A percentile compares a stretch with the other conserved stretches of the same genome.
These are phyloP conservation scores for Lasioglossum lativentre DNA, from an alignment of 2,888 invertebrate species.

Conservation along the genomic window DNA sequence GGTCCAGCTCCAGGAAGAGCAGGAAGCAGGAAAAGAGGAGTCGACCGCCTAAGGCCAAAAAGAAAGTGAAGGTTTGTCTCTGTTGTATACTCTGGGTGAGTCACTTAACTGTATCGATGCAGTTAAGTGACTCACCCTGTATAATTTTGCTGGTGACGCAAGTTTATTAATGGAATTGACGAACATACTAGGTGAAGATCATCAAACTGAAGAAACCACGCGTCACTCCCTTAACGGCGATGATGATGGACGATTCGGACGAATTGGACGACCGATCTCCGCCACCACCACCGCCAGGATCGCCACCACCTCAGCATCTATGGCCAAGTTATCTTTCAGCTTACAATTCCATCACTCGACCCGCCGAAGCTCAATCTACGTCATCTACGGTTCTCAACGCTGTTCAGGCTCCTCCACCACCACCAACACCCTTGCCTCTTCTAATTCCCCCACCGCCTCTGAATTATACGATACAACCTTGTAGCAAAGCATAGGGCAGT, in stretches of 20 bases:
- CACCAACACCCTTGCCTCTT: conserved; percentile 83
- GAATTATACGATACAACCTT: conserved; percentile 83
- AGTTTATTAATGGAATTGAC: background rate
- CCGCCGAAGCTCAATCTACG: conserved; percentile 47
- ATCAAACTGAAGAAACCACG: conserved; percentile 83
- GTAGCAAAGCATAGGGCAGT: conserved; percentile 78
- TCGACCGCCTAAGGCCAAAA: conserved; percentile 85
- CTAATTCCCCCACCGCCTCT: conserved; percentile 82
- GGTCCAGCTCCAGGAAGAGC: conserved; percentile 80
- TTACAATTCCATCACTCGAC: conserved; percentile 71
- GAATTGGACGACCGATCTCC: conserved; percentile 86
- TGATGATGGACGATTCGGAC: conserved; percentile 85
- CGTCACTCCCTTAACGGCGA: conserved; percentile 79
- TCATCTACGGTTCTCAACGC: conserved; percentile 56
- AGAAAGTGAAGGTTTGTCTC: conserved; percentile 85
- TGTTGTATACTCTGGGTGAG: background rate
- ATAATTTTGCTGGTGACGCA: background rate
- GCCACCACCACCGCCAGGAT: conserved; percentile 87
- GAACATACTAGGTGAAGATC: conserved; percentile 83
- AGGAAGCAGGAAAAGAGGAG: conserved; percentile 86
- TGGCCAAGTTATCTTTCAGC: conserved; percentile 84
- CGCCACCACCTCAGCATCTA: conserved; percentile 86
- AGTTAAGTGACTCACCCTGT: background rate
- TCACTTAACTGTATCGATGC: background rate
- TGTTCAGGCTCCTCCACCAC: conserved; percentile 78